These are phyloP conservation scores for Melinaea marsaeus DNA, from an alignment of 2,888 invertebrate genomes.

Conservation along the genomic window DNA sequence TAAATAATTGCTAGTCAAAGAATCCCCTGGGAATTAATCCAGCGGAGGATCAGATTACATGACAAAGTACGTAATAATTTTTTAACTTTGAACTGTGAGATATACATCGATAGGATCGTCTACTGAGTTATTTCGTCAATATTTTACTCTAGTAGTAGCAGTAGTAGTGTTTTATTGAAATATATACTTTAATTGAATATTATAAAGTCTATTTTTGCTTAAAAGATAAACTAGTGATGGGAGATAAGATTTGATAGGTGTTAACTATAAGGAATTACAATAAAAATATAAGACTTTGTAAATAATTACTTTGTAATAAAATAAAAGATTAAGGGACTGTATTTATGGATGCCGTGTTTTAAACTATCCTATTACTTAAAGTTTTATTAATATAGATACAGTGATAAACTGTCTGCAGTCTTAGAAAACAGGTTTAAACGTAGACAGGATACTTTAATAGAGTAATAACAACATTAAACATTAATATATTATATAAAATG, in stretches of 20 bases:
- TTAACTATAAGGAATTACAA: slow-evolving; percentile 17
- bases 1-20: no score
- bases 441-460: no score
- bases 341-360: background rate
- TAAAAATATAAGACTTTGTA: slow-evolving; percentile 2
- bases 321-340: background rate
- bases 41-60: slow-evolving; percentile 63
- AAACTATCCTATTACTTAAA: background rate
- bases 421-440: no score
- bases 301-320: slow-evolving; percentile 2
- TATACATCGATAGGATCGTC: slow-evolving; percentile 56
- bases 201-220: slow-evolving; percentile 12
- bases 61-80: slow-evolving; percentile 60
- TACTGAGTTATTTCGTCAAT: slow-evolving; percentile 52
- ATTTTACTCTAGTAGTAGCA: slow-evolving; percentile 37
- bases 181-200: background rate
- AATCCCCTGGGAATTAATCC: slow-evolving; percentile 27
- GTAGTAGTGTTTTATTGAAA: slow-evolving; percentile 12
- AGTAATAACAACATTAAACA: no score
- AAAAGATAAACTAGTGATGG: slow-evolving; percentile 11
- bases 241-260: slow-evolving; percentile 20
- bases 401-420: no score
- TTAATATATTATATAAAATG: no score
- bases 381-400: no score
- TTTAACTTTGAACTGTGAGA: slow-evolving; percentile 58